Base-by-base conservation (phyloP, 2,888 invertebrate species). In the Lochmaea capreae region DNA sequence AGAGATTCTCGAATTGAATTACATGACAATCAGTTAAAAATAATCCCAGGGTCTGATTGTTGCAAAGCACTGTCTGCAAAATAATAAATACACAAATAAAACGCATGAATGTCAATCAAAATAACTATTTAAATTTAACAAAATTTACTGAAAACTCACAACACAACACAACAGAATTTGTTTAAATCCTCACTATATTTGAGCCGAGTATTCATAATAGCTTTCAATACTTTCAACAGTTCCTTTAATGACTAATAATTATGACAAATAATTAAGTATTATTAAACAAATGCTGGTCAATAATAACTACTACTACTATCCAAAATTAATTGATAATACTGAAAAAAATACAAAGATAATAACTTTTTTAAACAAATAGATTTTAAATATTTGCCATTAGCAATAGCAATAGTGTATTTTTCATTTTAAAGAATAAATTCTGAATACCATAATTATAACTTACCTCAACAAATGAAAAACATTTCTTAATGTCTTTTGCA, bases 101-200 rank as follows among this genome's bases (percentile, higher is more conserved):
- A 46, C 1, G 11, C 42, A 42, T 1, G 42, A 42, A 42, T 46
- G 14, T 1, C 46, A n/a, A 26, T 52, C 8, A 54, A 67, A 16
- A 88, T 88, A 11, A n/a, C n/a, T n/a, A n/a, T n/a, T n/a, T n/a
- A 85, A 84, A 77, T 88, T 85, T 0, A 84, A 78, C 78, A 85
- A 39, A 39, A 39, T 39, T 39, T 33, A 33, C 74, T 75, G 46
- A 59, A 42, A 58, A 65, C 18, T 22, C 22, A 22, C 3, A 3
- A 22, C 1, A 22, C 3, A 22, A 22, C 1, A 22, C 22, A 22
- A 3, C 22, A 2, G 22, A 22, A 22, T 22, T 22, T 22, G 22
- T 22, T 22, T 22, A 22, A 22, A 22, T 22, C 22, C 22, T 22
- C 22, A 22, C 22, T 22, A 22, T 22, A 22, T 22, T 22, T 22